Evolutionary conservation across 2,888 invertebrate genomes (phyloP).

Genomic region (Dioctria linearis): DNA sequence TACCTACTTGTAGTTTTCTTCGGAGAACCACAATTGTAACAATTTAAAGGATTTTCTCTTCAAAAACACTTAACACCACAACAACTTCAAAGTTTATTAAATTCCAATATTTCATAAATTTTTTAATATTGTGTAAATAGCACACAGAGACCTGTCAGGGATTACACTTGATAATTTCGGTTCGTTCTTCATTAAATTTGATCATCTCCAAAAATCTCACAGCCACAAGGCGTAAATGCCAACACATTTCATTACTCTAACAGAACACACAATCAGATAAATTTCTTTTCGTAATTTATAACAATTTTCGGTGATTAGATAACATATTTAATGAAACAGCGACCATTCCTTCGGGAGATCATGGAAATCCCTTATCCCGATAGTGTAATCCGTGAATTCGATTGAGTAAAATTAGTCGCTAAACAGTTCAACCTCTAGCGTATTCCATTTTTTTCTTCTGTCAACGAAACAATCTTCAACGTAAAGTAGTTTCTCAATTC

Average conservation of each 20-base stretch:
- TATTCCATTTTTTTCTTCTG: not conserved
- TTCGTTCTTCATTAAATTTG: not conserved
- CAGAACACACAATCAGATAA: not conserved
- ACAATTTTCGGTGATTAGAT: not conserved
- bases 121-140: constrained; percentile 3
- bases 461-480: constrained; percentile 1
- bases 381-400: not conserved
- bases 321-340: not conserved
- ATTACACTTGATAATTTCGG: not conserved
- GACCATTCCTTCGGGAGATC: not conserved
- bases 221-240: constrained; percentile 10
- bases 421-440: constrained; percentile 17
- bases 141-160: not conserved
- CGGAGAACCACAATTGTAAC: too few species aligned
- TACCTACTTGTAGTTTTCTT: too few species aligned
- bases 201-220: constrained; percentile 12
- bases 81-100: not conserved
- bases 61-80: not conserved
- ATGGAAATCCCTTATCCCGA: not conserved
- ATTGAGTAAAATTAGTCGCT: constrained; percentile 13
- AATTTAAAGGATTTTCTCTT: too few species aligned
- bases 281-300: not conserved
- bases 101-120: not conserved
- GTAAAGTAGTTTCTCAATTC: not conserved
- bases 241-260: constrained; percentile 7